These are phyloP conservation scores for Deilephila porcellus DNA, from an alignment of 2,888 invertebrate species.

Conservation along the genomic window DNA sequence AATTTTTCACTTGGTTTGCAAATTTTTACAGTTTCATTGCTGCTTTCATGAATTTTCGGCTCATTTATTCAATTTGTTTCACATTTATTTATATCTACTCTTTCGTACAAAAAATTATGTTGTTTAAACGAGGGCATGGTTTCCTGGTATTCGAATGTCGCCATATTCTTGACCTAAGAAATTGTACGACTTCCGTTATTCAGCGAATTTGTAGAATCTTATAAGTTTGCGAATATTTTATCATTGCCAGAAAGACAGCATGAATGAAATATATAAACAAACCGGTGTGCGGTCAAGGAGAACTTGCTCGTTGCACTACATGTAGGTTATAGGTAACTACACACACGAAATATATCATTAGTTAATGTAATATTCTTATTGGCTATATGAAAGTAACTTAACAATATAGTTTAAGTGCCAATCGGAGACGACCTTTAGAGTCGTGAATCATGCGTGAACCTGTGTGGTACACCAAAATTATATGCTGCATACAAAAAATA, in stretches of 20 bases:
- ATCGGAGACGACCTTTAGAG: constrained; percentile 12
- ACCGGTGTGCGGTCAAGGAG: constrained; percentile 73
- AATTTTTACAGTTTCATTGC: neutral
- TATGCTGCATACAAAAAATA: constrained; percentile 5
- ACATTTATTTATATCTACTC: neutral
- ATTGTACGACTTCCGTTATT: constrained; percentile 41
- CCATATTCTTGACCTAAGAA: constrained; percentile 17
- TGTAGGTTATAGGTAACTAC: constrained; percentile 41
- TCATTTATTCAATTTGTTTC: neutral
- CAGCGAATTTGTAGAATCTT: constrained; percentile 38
- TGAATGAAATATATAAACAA: constrained; percentile 69
- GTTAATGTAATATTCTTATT: constrained; percentile 21
- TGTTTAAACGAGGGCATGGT: neutral
- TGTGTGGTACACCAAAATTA: neutral
- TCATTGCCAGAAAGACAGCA: constrained; percentile 50
- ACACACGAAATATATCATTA: constrained; percentile 28
- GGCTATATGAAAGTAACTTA: constrained; percentile 15
- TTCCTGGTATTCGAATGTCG: neutral
- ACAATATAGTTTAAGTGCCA: neutral
- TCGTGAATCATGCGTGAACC: constrained; percentile 5
- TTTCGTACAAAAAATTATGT: neutral
- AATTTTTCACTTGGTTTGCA: neutral
- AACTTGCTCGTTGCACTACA: constrained; percentile 66
- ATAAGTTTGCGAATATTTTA: constrained; percentile 47
- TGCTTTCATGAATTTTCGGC: neutral